phyloP scores from a whole-genome alignment of 2,888 invertebrate species.

The Pantelozetes paolii region DNA sequence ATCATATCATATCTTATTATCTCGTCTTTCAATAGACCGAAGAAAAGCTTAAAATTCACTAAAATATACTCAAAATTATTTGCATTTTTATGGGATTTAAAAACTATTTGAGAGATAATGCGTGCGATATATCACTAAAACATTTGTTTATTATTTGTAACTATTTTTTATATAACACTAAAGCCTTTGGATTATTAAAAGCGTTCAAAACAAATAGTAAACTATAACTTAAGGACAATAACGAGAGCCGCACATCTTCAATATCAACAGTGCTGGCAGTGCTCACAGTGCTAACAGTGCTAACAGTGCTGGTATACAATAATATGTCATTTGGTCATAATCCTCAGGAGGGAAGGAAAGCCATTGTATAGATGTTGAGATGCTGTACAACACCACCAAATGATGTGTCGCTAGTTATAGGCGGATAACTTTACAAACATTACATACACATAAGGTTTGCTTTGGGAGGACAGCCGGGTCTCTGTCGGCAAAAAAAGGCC shows the following conservation, averaged over 20 bases:
- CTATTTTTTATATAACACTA: not conserved
- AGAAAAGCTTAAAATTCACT: not conserved
- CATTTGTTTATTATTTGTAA: constrained; percentile 10
- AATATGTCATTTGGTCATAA: constrained; percentile 35
- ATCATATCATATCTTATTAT: constrained; percentile 31
- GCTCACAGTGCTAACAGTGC: too few relatives aligned
- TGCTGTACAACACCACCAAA: constrained; percentile 35
- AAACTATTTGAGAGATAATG: not conserved
- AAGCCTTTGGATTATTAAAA: constrained; percentile 14
- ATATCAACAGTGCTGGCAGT: constrained; percentile 23
- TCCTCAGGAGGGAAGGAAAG: constrained; percentile 32
- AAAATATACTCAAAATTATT: constrained; percentile 14
- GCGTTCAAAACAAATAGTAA: not conserved
- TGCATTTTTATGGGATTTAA: constrained; percentile 25
- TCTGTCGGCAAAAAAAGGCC: too few relatives aligned
- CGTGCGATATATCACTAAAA: not conserved
- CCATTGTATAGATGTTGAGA: constrained; percentile 22
- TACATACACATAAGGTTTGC: constrained; percentile 20
- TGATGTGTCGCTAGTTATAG: constrained; percentile 36
- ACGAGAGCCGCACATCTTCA: constrained; percentile 10
- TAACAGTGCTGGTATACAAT: constrained; percentile 16
- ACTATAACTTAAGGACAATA: constrained; percentile 14
- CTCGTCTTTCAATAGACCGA: not conserved
- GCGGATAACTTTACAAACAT: constrained; percentile 29
- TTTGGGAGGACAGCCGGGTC: too few relatives aligned